phyloP scores from a whole-genome alignment of 2,113 vertebrate species.

The Chrysemys picta region DNA sequence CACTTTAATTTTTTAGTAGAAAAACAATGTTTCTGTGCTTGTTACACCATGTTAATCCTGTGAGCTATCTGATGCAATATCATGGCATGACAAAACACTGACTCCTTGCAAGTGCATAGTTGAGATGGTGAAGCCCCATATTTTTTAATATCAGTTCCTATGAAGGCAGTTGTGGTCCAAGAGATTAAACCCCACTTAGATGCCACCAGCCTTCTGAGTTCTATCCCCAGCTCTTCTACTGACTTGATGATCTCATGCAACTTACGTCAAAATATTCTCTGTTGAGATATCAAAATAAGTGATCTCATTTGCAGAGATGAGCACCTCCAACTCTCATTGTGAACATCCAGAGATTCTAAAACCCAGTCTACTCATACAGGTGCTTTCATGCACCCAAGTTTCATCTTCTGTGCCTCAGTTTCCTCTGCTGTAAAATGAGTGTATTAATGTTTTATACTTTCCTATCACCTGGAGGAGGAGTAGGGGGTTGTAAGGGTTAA shows the following conservation, averaged over 20 bases:
- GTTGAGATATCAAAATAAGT: neutral
- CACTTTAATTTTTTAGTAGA: too few species aligned
- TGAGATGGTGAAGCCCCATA: neutral
- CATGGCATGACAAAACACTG: neutral
- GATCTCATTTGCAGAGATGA: neutral
- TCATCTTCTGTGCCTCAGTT: neutral
- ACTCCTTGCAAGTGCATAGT: neutral
- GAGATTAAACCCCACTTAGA: neutral
- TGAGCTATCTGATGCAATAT: neutral
- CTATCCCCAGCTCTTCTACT: neutral
- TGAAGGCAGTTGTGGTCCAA: neutral
- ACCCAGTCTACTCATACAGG: neutral
- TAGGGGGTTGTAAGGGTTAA: neutral
- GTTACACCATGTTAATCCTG: neutral
- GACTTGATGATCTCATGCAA: neutral
- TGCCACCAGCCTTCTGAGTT: neutral
- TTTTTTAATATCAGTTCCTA: slow-evolving; percentile 1
- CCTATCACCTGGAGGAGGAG: neutral
- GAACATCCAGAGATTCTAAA: neutral
- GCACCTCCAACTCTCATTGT: neutral
- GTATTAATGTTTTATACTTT: too few species aligned
- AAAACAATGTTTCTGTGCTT: neutral
- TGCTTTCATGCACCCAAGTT: neutral
- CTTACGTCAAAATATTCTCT: neutral
- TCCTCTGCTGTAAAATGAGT: too few species aligned